A percentile compares a stretch with the other conserved stretches of the same genome.
Evolutionary conservation across 2,888 invertebrate genomes (phyloP).

Genomic region (Aquatica leii): DNA sequence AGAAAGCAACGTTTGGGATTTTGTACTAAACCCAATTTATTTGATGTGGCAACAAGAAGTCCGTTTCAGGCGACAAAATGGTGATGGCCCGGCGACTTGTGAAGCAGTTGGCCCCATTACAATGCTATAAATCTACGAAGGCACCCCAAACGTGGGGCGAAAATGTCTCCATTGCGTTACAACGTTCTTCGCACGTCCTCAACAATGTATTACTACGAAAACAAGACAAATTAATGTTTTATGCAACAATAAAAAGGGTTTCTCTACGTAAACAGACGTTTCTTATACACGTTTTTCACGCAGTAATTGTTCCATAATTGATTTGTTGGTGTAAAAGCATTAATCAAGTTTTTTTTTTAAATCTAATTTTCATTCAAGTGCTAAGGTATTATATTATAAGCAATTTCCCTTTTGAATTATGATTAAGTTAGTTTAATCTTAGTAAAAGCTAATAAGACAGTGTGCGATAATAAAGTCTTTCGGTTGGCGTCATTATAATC

Average conservation of each 20-base stretch:
- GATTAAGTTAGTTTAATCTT: slow-evolving; percentile 25
- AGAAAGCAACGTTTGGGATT: slow-evolving; percentile 29
- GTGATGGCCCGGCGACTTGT: slow-evolving; percentile 69
- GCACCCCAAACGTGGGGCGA: slow-evolving; percentile 50
- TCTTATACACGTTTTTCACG: neutral
- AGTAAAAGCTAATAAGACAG: slow-evolving; percentile 34
- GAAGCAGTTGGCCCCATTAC: slow-evolving; percentile 71
- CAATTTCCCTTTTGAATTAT: too few species aligned
- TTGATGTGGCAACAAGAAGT: slow-evolving; percentile 60
- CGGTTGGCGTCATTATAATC: slow-evolving; percentile 26
- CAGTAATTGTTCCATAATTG: too few species aligned
- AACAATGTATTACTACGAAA: slow-evolving; percentile 52
- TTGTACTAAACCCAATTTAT: slow-evolving; percentile 58
- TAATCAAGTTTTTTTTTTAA: too few species aligned
- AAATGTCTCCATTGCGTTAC: slow-evolving; percentile 54
- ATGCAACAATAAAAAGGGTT: slow-evolving; percentile 23
- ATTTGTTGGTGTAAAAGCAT: too few species aligned
- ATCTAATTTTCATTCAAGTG: too few species aligned
- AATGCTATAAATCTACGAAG: slow-evolving; percentile 66
- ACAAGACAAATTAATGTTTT: slow-evolving; percentile 55
- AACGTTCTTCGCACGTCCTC: slow-evolving; percentile 52
- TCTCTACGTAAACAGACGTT: slow-evolving; percentile 6
- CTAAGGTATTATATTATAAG: too few species aligned
- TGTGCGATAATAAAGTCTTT: slow-evolving; percentile 31
- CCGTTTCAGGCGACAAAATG: slow-evolving; percentile 64